These are phyloP conservation scores for Petrocephalus sullivani DNA, from an alignment of 2,797 vertebrate species.

Conservation along the genomic window DNA sequence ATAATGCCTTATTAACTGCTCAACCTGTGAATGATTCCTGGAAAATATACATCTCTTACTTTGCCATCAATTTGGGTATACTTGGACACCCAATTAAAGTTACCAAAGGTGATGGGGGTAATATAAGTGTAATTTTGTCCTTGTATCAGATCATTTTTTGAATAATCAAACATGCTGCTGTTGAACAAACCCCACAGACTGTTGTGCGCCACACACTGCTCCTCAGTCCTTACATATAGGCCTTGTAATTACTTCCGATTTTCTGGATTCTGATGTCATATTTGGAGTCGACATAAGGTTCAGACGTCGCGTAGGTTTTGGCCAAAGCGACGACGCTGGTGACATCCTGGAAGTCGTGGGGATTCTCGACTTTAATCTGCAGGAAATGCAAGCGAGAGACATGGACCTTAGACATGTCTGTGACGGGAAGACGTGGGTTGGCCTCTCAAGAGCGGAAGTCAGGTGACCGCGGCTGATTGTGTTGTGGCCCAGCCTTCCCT, in stretches of 20 bases:
- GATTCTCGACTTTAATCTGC: slow-evolving; percentile 92
- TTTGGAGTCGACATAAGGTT: slow-evolving; percentile 89
- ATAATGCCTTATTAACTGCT: not conserved
- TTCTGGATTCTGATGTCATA: slow-evolving; percentile 96
- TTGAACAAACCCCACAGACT: not conserved
- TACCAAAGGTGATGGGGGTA: too few relatives aligned
- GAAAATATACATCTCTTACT: not conserved
- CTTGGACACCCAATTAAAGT: too few relatives aligned
- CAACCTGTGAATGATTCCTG: not conserved
- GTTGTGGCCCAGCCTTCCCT: not conserved
- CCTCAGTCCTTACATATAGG: slow-evolving; percentile 83
- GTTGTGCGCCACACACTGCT: not conserved
- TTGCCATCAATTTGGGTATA: not conserved
- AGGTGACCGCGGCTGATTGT: not conserved
- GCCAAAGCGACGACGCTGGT: slow-evolving; percentile 89
- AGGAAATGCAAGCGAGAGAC: slow-evolving; percentile 11
- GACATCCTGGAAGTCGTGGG: slow-evolving; percentile 89
- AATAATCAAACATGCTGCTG: not conserved
- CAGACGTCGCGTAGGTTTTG: slow-evolving; percentile 86
- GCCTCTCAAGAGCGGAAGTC: not conserved
- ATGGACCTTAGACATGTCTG: not conserved
- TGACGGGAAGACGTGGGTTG: not conserved
- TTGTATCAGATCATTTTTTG: not conserved
- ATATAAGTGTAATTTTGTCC: not conserved
- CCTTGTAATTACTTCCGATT: slow-evolving; percentile 96